These are phyloP conservation scores for Aelia acuminata DNA, from an alignment of 2,888 invertebrate genomes.

Conservation along the genomic window DNA sequence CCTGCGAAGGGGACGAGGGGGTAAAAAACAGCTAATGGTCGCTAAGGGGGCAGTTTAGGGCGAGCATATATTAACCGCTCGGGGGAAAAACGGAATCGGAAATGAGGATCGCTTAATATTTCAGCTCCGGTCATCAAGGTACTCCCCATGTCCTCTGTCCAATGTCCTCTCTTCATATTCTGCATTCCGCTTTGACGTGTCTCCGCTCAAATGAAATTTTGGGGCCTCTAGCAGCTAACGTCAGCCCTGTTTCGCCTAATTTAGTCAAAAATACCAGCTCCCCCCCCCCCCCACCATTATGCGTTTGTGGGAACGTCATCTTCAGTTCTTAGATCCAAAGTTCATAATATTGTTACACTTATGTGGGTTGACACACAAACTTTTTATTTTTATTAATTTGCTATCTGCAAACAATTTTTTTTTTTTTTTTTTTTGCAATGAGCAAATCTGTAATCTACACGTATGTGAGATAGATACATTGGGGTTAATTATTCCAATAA, in stretches of 20 bases:
- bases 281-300: background rate
- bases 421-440: no score
- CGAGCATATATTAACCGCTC: slow-evolving; percentile 9
- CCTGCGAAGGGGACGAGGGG: background rate
- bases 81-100: slow-evolving; percentile 31
- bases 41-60: background rate
- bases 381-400: no score
- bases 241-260: background rate
- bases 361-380: no score
- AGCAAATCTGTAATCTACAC: no score
- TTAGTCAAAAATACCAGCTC: background rate
- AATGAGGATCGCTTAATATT: slow-evolving; percentile 41
- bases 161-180: slow-evolving; percentile 7
- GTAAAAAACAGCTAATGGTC: background rate
- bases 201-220: slow-evolving; percentile 27
- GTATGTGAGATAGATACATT: no score
- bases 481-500: no score
- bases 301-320: no score
- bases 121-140: slow-evolving; percentile 37
- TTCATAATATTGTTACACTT: no score
- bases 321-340: no score
- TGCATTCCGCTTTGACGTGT: slow-evolving; percentile 52
- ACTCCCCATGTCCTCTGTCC: no score
- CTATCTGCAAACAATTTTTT: no score
- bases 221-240: background rate